Conservation (phyloP, 2,113 vertebrate species). For the Oryzias celebensis region DNA sequence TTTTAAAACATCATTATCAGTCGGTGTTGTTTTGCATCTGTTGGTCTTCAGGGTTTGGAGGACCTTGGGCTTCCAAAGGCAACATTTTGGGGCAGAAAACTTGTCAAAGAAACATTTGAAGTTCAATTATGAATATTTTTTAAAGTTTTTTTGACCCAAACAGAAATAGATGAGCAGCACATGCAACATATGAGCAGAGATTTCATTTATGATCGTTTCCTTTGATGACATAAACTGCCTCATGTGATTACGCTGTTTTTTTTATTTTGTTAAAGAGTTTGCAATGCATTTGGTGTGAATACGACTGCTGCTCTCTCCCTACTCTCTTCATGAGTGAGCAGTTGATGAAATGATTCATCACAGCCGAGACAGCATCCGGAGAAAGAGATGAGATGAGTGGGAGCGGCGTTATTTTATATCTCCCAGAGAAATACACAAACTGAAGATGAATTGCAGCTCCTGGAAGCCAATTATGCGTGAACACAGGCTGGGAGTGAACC, state of each 20-base stretch:
- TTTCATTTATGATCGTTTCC: neutral
- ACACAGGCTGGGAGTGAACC: slow-evolving; percentile 5
- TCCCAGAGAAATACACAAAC: slow-evolving; percentile 58
- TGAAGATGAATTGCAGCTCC: slow-evolving; percentile 47
- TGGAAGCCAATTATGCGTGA: slow-evolving; percentile 20
- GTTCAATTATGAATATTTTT: no score
- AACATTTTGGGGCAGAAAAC: neutral
- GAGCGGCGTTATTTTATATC: slow-evolving; percentile 62
- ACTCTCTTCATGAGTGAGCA: slow-evolving; percentile 39
- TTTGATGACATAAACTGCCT: slow-evolving; percentile 41
- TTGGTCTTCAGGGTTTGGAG: neutral
- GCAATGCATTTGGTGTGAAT: slow-evolving; percentile 49
- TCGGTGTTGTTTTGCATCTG: neutral
- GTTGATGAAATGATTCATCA: slow-evolving; percentile 72
- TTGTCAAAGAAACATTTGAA: neutral
- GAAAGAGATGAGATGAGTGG: slow-evolving; percentile 60
- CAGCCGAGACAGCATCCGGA: slow-evolving; percentile 58
- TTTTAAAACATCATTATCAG: no score
- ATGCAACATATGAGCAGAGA: no score
- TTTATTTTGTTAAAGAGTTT: slow-evolving; percentile 16
- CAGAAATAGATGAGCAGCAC: no score
- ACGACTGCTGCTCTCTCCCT: slow-evolving; percentile 41
- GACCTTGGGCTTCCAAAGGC: neutral
- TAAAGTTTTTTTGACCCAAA: no score
- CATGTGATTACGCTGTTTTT: slow-evolving; percentile 47